Conservation (phyloP, 2,888 invertebrate genomes). For the Leptinotarsa juncta region DNA sequence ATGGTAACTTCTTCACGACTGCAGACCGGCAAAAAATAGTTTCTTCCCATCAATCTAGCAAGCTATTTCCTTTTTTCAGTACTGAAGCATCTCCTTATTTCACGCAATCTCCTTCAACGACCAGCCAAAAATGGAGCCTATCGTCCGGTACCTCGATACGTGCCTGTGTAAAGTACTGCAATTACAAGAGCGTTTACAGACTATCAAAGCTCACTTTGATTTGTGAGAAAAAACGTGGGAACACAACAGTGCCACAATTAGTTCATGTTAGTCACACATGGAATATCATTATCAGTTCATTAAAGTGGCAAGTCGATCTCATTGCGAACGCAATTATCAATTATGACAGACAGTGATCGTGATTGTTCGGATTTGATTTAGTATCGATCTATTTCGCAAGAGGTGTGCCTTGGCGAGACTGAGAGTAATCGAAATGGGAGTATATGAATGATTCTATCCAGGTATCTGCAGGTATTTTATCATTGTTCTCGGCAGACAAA, state of each 20-base stretch:
- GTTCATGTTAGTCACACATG: constrained; percentile 29
- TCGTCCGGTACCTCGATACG: constrained; percentile 25
- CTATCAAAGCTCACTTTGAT: constrained; percentile 34
- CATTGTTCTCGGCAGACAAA: too few relatives aligned
- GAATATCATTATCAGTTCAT: constrained; percentile 19
- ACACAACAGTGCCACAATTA: constrained; percentile 31
- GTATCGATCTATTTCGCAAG: constrained; percentile 2
- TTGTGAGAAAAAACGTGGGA: constrained; percentile 37
- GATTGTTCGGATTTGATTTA: constrained; percentile 16
- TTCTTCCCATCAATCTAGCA: constrained; percentile 9
- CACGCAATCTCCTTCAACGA: background rate
- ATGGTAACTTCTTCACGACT: background rate
- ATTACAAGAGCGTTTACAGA: constrained; percentile 33
- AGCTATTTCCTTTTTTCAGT: background rate
- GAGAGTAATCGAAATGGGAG: too few relatives aligned
- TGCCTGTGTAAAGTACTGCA: constrained; percentile 25
- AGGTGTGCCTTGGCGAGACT: background rate
- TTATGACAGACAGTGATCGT: constrained; percentile 19
- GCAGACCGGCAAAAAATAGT: background rate
- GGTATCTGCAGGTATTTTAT: too few relatives aligned
- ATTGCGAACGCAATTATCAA: constrained; percentile 17
- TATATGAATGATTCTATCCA: too few relatives aligned
- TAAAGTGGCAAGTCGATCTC: constrained; percentile 18
- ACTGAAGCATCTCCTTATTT: constrained; percentile 1
- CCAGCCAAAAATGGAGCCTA: constrained; percentile 18